Evolutionary conservation across 2,888 invertebrate genomes (phyloP).

Genomic region (Sesamia inferens): DNA sequence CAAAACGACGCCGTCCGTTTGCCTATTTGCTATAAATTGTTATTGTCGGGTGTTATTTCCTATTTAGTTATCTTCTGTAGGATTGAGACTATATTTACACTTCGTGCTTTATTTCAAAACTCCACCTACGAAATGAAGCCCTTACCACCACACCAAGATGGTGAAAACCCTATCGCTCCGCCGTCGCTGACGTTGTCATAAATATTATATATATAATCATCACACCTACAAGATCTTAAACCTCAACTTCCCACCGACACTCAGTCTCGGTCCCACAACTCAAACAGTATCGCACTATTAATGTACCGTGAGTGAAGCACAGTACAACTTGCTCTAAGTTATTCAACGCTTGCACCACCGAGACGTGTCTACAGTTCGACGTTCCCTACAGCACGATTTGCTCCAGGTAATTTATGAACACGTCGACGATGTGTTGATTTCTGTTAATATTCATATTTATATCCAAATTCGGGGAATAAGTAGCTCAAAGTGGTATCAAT

Average conservation of each 20-base stretch:
- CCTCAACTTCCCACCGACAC: constrained; percentile 4
- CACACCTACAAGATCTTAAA: constrained; percentile 17
- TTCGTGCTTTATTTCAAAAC: too few relatives aligned
- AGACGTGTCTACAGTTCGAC: constrained; percentile 61
- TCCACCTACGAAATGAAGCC: too few relatives aligned
- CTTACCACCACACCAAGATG: too few relatives aligned
- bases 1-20: too few relatives aligned
- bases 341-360: constrained; percentile 55
- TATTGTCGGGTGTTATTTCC: too few relatives aligned
- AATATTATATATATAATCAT: neutral
- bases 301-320: constrained; percentile 53
- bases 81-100: too few relatives aligned
- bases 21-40: too few relatives aligned
- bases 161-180: too few relatives aligned
- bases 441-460: constrained; percentile 6
- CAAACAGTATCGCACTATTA: constrained; percentile 57
- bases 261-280: constrained; percentile 17
- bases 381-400: constrained; percentile 45
- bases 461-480: neutral
- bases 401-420: constrained; percentile 52
- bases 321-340: constrained; percentile 61
- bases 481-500: neutral
- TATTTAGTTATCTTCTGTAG: too few relatives aligned
- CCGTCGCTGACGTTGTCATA: neutral
- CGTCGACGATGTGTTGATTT: constrained; percentile 29